Percentiles rank a stretch among this genome's conserved stretches.
Evolutionary conservation across 2,113 vertebrate species (phyloP).

Genomic region (Odocoileus hemionus): DNA sequence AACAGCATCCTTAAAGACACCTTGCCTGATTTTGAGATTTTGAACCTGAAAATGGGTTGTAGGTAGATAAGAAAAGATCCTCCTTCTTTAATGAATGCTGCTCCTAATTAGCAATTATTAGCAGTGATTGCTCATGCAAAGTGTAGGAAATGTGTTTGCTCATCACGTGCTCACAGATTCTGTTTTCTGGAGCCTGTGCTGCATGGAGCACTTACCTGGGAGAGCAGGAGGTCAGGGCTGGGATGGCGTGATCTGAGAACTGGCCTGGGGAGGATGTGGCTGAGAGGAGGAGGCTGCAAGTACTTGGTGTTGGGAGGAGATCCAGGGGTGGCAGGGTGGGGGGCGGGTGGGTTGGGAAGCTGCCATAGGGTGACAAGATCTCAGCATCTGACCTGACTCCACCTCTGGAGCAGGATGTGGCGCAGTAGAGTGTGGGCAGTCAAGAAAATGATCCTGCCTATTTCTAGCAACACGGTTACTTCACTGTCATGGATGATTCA

Average conservation of each 20-base stretch:
- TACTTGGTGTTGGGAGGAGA: background rate
- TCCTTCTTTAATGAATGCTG: background rate
- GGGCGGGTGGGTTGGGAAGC: background rate
- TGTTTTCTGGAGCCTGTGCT: background rate
- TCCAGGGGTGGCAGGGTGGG: background rate
- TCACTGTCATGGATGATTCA: background rate
- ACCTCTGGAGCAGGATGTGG: fast-evolving
- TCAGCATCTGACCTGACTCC: background rate
- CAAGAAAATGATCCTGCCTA: background rate
- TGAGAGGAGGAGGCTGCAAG: background rate
- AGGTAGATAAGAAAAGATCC: background rate
- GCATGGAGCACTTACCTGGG: fast-evolving
- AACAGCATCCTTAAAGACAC: background rate
- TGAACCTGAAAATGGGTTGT: slow-evolving; percentile 14
- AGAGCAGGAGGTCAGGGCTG: background rate
- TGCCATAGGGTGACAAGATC: too few relatives aligned
- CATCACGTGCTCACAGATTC: fast-evolving
- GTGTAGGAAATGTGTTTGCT: background rate
- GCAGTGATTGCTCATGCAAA: background rate
- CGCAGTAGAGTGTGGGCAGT: background rate
- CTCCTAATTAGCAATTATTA: background rate
- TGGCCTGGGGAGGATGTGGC: background rate
- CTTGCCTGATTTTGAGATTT: background rate
- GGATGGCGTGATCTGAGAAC: background rate
- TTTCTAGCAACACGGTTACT: background rate